Percentiles rank a stretch among this genome's conserved stretches.
Conservation (phyloP, 1,140 invertebrate genomes). For the Zelostemma sp. region DNA sequence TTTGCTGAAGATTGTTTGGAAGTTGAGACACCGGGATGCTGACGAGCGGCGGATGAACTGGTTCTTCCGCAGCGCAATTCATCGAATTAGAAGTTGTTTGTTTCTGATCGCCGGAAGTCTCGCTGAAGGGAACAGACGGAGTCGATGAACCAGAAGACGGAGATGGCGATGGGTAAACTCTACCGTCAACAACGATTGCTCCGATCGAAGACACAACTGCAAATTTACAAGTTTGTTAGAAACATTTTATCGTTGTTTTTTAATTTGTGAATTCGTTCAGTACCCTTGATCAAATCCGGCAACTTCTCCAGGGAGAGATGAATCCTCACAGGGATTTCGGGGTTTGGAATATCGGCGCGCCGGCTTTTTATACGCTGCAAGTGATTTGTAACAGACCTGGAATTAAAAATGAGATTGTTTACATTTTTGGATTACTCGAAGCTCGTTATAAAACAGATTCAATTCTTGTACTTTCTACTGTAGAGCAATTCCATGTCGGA, state of each 20-base stretch:
- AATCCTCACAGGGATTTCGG: constrained; percentile 85
- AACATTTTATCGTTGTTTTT: too few species aligned
- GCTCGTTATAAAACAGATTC: background rate
- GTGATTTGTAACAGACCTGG: constrained; percentile 75
- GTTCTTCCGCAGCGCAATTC: constrained; percentile 43
- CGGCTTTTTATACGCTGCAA: constrained; percentile 83
- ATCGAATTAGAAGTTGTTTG: constrained; percentile 54
- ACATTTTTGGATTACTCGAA: constrained; percentile 9
- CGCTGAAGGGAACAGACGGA: constrained; percentile 51
- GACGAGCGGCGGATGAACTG: constrained; percentile 42
- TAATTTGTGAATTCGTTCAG: background rate
- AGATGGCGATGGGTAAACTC: constrained; percentile 73
- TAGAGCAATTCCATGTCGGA: constrained; percentile 87
- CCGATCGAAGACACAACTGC: constrained; percentile 80
- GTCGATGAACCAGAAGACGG: constrained; percentile 61
- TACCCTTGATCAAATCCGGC: constrained; percentile 82
- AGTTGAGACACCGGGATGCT: constrained; percentile 52
- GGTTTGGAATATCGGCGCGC: constrained; percentile 86
- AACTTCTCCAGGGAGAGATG: constrained; percentile 82
- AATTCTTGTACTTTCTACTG: constrained; percentile 79
- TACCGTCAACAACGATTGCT: constrained; percentile 82
- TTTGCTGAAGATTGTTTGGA: constrained; percentile 43
- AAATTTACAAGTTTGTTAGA: too few species aligned
- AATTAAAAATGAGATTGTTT: constrained; percentile 22
- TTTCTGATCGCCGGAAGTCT: constrained; percentile 57